Conservation (phyloP, 2,888 invertebrate genomes). For the Charanyca ferruginea region DNA sequence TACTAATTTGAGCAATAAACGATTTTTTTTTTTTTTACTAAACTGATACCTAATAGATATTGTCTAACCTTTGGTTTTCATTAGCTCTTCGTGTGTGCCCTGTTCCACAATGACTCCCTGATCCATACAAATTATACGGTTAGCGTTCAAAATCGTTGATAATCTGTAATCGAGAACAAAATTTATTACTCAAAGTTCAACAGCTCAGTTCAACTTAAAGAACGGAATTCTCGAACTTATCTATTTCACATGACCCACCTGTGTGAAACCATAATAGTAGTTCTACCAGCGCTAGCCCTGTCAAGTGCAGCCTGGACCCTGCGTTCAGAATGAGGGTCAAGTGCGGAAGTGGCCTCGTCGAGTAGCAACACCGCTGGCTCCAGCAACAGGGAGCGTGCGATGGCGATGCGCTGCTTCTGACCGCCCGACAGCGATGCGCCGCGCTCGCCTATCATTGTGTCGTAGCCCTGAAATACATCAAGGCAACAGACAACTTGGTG, state of each 20-base stretch:
- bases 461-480: conserved; percentile 91
- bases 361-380: conserved; percentile 94
- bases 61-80: conserved; percentile 91
- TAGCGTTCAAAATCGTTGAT: conserved; percentile 93
- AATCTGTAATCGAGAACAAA: conserved; percentile 79
- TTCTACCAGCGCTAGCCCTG: conserved; percentile 93
- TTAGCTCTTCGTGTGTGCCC: conserved; percentile 94
- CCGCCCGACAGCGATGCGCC: conserved; percentile 96
- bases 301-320: conserved; percentile 95
- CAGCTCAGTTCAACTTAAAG: background rate
- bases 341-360: conserved; percentile 96
- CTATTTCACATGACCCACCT: conserved; percentile 73
- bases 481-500: too few relatives aligned
- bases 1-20: too few relatives aligned
- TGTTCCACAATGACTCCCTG: conserved; percentile 94
- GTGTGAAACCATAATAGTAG: conserved; percentile 94
- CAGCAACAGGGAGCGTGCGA: conserved; percentile 95
- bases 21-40: too few relatives aligned
- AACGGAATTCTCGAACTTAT: too few relatives aligned
- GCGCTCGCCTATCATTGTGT: conserved; percentile 95
- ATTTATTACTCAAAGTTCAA: background rate
- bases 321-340: conserved; percentile 95
- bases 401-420: conserved; percentile 96
- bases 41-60: background rate
- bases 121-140: conserved; percentile 93